Conservation (phyloP, 37 sponge, comb jelly and placozoan species). For the Beroe ovata region DNA sequence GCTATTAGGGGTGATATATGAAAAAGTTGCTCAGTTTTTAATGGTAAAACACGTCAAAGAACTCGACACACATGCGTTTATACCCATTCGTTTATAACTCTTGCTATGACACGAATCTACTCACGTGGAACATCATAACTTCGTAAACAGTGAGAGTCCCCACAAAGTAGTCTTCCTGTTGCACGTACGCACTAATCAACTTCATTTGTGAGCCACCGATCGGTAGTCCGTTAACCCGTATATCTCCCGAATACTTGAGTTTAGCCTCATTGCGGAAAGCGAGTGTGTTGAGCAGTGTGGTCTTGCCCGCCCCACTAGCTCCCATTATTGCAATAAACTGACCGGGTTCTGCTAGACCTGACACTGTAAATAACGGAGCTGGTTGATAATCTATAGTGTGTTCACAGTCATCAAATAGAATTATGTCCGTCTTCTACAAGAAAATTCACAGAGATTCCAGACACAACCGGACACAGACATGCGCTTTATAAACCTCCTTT, state of each 20-base stretch:
- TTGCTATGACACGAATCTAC: too few species aligned
- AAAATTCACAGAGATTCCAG: too few species aligned
- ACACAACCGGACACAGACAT: too few species aligned
- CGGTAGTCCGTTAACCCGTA: not conserved
- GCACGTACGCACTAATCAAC: conserved; percentile 70
- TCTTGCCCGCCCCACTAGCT: conserved; percentile 43
- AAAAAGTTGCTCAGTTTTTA: too few species aligned
- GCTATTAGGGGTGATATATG: too few species aligned
- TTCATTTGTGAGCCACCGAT: not conserved
- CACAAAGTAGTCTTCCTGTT: conserved; percentile 73
- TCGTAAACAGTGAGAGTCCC: conserved; percentile 72
- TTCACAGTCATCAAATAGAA: too few species aligned
- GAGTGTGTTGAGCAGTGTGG: conserved; percentile 38
- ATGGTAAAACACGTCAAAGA: too few species aligned
- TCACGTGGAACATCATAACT: conserved; percentile 69
- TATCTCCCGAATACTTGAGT: conserved; percentile 31
- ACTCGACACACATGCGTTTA: too few species aligned
- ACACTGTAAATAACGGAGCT: not conserved
- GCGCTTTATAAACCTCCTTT: not conserved
- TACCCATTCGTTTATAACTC: too few species aligned
- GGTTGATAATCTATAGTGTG: too few species aligned
- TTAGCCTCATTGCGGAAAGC: conserved; percentile 21
- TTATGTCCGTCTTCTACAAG: too few species aligned
- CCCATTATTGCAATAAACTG: conserved; percentile 59
- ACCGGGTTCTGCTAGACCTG: conserved; percentile 24